Conservation (phyloP, 2,113 vertebrate species). For the Isurus oxyrinchus region DNA sequence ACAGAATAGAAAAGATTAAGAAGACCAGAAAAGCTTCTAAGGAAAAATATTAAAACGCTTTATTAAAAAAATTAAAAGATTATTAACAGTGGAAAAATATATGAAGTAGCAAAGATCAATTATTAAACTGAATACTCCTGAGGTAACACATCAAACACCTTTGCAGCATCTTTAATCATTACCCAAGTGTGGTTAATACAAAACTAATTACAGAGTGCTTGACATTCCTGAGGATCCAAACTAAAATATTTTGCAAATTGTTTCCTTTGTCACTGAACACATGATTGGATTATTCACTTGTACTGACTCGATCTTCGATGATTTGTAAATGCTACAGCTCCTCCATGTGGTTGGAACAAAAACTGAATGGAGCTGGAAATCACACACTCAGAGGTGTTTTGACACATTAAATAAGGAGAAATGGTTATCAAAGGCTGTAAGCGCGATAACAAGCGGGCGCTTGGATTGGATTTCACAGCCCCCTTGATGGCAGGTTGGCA, state of each 20-base stretch:
- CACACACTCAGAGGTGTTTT: neutral
- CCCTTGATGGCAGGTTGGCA: too few species aligned
- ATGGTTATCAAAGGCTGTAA: neutral
- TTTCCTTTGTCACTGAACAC: neutral
- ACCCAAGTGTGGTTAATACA: slow-evolving; percentile 21
- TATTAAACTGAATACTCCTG: neutral
- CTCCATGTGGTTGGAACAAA: neutral
- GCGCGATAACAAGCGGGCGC: neutral
- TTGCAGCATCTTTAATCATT: slow-evolving; percentile 15
- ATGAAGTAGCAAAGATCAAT: neutral
- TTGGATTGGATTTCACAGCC: neutral
- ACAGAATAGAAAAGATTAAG: neutral
- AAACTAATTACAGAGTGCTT: slow-evolving; percentile 3
- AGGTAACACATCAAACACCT: neutral
- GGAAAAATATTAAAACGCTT: neutral
- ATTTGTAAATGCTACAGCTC: neutral
- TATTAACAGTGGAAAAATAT: neutral
- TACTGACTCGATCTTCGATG: neutral
- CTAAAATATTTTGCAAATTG: neutral
- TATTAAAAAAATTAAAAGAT: neutral
- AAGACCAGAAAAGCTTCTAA: neutral
- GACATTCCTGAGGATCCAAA: neutral
- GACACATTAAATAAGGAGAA: neutral
- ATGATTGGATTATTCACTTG: too few species aligned
- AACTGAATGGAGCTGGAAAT: neutral